Base-by-base conservation (phyloP, 2,888 invertebrate genomes). In the Suillia variegata region DNA sequence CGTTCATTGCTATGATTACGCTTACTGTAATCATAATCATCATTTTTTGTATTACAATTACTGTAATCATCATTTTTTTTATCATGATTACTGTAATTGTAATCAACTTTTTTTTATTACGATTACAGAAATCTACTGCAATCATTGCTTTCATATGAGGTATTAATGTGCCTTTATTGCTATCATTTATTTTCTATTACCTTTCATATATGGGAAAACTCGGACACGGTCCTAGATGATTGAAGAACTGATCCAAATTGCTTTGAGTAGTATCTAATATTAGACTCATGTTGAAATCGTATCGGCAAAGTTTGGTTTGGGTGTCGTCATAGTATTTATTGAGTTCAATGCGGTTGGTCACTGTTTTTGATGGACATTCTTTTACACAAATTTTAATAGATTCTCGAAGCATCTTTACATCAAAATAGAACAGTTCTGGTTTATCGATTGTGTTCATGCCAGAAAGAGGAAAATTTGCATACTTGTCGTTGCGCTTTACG, bases 381-480 rank as follows among this genome's bases (percentile, higher is more conserved):
- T 92, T 90, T 0, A 97, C 95, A 80, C 97, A 97, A 66, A 97
- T 89, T 83, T 94, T 93, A 17, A 94, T 81, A 0, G 94, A 91
- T 62, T 88, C 85, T 58, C 87, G 86, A 12, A 94, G 83, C 76
- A 94, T 88, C 61, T 85, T 86, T 2, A 93, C 84, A 79, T 96
- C 91, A 84, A 95, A 88, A 79, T 93, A 96, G 71, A 96, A 90
- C 45, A 97, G 83, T 76, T 88, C 90, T 69, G 89, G 90, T 75
- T 90, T 91, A 66, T 92, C 88, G 22, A 87, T 85, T 42, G 93
- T 93, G 76, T 92, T 91, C 70, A 89, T 85, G 12, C 96, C 96
- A 20, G 95, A 92, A 51, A 91, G 80, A 2, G 90, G 87, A 74
- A 90, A 86, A 66, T 89, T 87, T 8, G 88, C 87, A 62, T 92